Conservation (phyloP, 2,888 invertebrate species). For the Leptinotarsa juncta region DNA sequence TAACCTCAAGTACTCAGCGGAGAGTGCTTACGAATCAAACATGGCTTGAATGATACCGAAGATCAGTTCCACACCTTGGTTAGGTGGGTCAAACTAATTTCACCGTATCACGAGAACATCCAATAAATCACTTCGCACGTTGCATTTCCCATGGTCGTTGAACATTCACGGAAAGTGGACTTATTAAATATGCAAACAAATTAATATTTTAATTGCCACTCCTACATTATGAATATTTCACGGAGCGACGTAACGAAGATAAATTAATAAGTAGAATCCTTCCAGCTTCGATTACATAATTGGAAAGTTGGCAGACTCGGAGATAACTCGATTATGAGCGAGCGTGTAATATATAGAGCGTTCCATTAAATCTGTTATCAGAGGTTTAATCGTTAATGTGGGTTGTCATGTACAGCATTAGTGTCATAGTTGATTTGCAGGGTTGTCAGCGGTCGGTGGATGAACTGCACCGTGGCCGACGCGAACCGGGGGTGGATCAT, state of each 20-base stretch:
- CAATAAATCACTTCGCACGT: neutral
- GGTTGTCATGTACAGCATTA: slow-evolving; percentile 65
- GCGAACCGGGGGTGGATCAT: slow-evolving; percentile 49
- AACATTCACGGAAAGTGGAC: slow-evolving; percentile 14
- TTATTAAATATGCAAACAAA: slow-evolving; percentile 15
- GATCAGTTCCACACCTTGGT: neutral
- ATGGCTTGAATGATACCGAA: neutral
- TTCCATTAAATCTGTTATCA: slow-evolving; percentile 65
- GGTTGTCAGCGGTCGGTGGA: slow-evolving; percentile 53
- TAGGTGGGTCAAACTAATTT: slow-evolving; percentile 19
- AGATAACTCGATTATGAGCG: slow-evolving; percentile 62
- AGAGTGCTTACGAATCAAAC: neutral
- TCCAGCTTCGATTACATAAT: slow-evolving; percentile 58
- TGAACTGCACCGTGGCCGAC: slow-evolving; percentile 43
- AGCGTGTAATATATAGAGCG: slow-evolving; percentile 62
- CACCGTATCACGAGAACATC: slow-evolving; percentile 7
- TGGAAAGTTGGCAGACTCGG: slow-evolving; percentile 62
- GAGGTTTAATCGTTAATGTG: slow-evolving; percentile 64
- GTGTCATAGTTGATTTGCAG: slow-evolving; percentile 63
- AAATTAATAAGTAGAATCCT: slow-evolving; percentile 44
- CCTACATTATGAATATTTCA: slow-evolving; percentile 20
- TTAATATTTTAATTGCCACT: slow-evolving; percentile 18
- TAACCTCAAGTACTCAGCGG: no score
- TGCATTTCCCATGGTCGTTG: slow-evolving; percentile 15
- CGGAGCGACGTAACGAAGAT: slow-evolving; percentile 36